Evolutionary conservation across 2,113 vertebrate species (phyloP).

Genomic region (Pituophis catenifer): DNA sequence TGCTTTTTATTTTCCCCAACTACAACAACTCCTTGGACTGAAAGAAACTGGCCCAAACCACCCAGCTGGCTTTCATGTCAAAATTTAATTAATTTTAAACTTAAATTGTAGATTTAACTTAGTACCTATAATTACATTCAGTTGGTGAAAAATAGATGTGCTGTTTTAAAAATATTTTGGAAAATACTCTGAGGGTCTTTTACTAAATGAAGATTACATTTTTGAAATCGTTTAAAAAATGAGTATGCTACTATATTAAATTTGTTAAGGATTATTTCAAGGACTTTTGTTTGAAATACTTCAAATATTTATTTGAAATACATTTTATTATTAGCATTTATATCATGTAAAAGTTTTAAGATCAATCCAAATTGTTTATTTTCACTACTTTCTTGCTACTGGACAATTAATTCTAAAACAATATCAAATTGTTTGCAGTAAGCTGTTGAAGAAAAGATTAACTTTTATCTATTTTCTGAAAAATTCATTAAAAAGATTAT

Average conservation of each 20-base stretch:
- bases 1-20: neutral
- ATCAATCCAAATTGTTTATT: neutral
- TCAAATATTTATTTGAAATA: conserved; percentile 41
- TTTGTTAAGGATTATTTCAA: conserved; percentile 54
- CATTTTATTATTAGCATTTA: conserved; percentile 23
- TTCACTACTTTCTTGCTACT: neutral
- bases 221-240: conserved; percentile 3
- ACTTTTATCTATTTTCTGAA: neutral
- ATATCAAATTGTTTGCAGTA: neutral
- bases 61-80: neutral
- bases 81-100: neutral
- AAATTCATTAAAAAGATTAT: neutral
- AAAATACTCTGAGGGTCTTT: neutral
- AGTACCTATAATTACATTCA: neutral
- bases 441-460: neutral
- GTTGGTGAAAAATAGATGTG: neutral
- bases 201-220: neutral
- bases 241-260: conserved; percentile 25
- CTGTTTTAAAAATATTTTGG: neutral
- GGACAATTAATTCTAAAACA: conserved; percentile 4
- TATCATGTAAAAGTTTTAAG: conserved; percentile 37
- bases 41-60: neutral
- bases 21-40: neutral
- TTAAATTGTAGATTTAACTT: neutral
- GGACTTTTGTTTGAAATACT: conserved; percentile 30